Evolutionary conservation across 1,140 invertebrate species (phyloP), one percentile per base, ranked within the genome.

Genomic region (Lycorma delicatula): DNA sequence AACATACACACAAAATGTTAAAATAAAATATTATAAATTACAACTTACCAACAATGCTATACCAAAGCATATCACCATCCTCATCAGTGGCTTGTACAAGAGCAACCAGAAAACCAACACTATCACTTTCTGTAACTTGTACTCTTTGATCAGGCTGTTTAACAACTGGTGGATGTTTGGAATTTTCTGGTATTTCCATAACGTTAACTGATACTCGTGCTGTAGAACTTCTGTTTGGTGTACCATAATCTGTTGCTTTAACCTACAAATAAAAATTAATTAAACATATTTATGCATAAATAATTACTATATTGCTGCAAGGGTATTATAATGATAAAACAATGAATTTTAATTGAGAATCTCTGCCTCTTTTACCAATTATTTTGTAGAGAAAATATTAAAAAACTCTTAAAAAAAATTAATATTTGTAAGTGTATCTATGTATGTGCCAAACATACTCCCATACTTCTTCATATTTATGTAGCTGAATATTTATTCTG

Each of bases 31-130:
- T 20, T 9, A 25, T 52, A 27, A 13, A 22, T 9, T 3, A 54
- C 5, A 27, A 79, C 85, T 79, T 74, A 91, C 90, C 87, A 44
- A 86, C 79, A 60, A 97, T 96, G 64, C 89, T 85, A 70, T 89
- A 96, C 86, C 90, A 96, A 36, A 97, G 71, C 44, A 80, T 77
- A 68, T 94, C 89, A 26, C 82, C 81, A 66, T 97, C 92, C 47
- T 81, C 77, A 74, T 96, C 93, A 6, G 78, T 74, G 0, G 91
- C 91, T 64, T 89, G 82, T 52, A 95, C 79, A 20, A 92, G 75
- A 11, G 85, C 78, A 0, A 96, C 85, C 50, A 93, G 73, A 70
- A 89, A 89, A 7, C 89, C 89, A 6, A 90, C 81, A 61, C 81
- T 77, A 72, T 95, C 91, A 63, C 83, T 86, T 74, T 96, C 93